Percentiles rank a stretch among this genome's conserved stretches.
phyloP scores from a whole-genome alignment of 2,113 vertebrate genomes.

The Myrmecophaga tridactyla region DNA sequence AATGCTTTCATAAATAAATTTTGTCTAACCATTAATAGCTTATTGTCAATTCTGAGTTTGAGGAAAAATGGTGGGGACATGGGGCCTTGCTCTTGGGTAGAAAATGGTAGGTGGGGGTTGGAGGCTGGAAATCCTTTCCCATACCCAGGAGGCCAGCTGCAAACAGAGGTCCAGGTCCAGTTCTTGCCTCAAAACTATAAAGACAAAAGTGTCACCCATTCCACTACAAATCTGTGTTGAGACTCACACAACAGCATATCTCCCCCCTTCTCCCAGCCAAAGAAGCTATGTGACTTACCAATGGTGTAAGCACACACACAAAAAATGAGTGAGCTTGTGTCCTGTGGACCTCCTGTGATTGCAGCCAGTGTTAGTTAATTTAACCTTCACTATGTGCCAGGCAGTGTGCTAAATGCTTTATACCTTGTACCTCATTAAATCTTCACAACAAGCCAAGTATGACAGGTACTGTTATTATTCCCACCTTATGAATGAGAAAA shows the following conservation, averaged over 20 bases:
- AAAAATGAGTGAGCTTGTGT: no score
- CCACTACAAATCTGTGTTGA: not conserved
- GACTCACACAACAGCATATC: not conserved
- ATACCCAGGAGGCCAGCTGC: not conserved
- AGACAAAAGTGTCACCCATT: no score
- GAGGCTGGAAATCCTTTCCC: fast-evolving
- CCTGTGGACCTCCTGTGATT: not conserved
- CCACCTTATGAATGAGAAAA: not conserved
- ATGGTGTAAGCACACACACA: not conserved
- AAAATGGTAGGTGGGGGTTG: not conserved
- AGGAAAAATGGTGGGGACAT: not conserved
- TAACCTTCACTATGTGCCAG: not conserved
- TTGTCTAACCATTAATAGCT: not conserved
- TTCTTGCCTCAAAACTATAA: not conserved
- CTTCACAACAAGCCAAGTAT: not conserved
- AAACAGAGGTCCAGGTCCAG: not conserved
- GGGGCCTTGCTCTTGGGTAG: not conserved
- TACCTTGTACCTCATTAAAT: not conserved
- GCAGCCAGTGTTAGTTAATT: not conserved
- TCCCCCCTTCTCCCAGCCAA: not conserved
- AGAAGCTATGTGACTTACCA: not conserved
- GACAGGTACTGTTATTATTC: not conserved
- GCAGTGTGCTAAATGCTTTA: not conserved
- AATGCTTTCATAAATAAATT: not conserved
- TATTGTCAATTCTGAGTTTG: not conserved